phyloP scores from a whole-genome alignment of 2,888 invertebrate species.

The Oasisia sp. region DNA sequence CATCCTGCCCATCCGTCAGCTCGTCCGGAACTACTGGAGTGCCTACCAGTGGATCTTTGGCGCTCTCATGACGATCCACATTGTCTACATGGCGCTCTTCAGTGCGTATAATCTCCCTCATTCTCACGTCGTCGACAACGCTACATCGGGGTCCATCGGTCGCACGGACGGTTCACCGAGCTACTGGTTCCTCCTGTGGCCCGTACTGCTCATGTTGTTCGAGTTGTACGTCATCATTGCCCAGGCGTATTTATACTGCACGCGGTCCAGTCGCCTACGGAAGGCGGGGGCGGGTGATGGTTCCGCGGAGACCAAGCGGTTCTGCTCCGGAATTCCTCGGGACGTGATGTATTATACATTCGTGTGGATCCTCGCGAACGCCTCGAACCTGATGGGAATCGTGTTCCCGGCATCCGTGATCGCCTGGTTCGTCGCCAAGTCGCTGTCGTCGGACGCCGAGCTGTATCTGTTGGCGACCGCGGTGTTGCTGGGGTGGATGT shows the following conservation, averaged over 20 bases:
- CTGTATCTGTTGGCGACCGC: slow-evolving; percentile 56
- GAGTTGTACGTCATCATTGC: slow-evolving; percentile 40
- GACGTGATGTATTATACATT: neutral
- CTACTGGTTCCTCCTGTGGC: slow-evolving; percentile 42
- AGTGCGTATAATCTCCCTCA: slow-evolving; percentile 41
- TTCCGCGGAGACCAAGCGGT: neutral
- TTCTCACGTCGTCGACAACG: neutral
- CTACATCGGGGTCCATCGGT: neutral
- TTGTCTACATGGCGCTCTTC: slow-evolving; percentile 58
- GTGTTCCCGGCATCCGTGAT: neutral
- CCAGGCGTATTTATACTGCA: neutral
- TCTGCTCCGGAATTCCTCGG: neutral
- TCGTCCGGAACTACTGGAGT: slow-evolving; percentile 54
- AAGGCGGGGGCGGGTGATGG: neutral
- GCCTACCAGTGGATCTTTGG: slow-evolving; percentile 56
- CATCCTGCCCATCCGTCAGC: slow-evolving; percentile 52
- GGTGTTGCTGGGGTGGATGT: slow-evolving; percentile 59
- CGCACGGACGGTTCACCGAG: slow-evolving; percentile 21
- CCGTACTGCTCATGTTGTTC: slow-evolving; percentile 36
- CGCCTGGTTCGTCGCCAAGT: slow-evolving; percentile 40
- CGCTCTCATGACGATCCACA: slow-evolving; percentile 54
- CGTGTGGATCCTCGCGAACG: slow-evolving; percentile 44
- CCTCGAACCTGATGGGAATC: slow-evolving; percentile 18
- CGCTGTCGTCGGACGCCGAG: slow-evolving; percentile 39
- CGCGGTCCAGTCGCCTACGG: neutral